Evolutionary conservation across 2,113 vertebrate genomes (phyloP), one percentile per base, ranked within the genome.

Genomic region (Jacana jacana): DNA sequence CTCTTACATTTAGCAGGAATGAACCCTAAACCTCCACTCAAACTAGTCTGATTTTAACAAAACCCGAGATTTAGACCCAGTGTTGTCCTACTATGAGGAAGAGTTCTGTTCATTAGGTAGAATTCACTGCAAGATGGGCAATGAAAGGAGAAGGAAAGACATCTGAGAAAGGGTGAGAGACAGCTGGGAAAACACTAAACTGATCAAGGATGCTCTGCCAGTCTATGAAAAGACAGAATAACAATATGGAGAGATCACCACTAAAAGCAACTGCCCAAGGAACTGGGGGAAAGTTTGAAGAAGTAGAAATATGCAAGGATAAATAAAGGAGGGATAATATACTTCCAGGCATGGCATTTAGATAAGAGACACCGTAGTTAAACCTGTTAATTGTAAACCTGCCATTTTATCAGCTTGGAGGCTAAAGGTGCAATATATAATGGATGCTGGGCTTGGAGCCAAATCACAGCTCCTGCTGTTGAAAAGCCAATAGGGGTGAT

Each of bases 341-440:
- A 55, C 6, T 68, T 60, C 64, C 46, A 88, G 39, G 33, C 51
- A 52, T 14, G 81, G 51, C 60, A n/a, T 40, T 51, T 44, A 60
- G 44, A 35, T 66, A 78, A 84, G 55, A 64, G 35, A 58, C 17
- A 37, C n/a, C 66, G 28, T 28, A 91, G 30, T 52, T 78, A 94
- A 86, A 71, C 81, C 55, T 90, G 85, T 68, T 95, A 78, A 95
- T 86, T 84, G 86, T 9, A 68, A 1, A 10, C 76, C 80, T 96
- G 88, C 57, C 88, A 90, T 86, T 96, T 86, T 37, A 88, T 35
- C 90, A 93, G 35, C 84, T 57, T 68, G 55, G 82, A 91, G 76
- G 79, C 82, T 90, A 90, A 88, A 90, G 69, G 91, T 90, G 55
- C 30, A 70, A 60, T 20, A 55, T 16, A 31, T 44, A 93, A 93